These are phyloP conservation scores for Ormyrus pomaceus DNA, from an alignment of 2,888 invertebrate species.

Conservation along the genomic window DNA sequence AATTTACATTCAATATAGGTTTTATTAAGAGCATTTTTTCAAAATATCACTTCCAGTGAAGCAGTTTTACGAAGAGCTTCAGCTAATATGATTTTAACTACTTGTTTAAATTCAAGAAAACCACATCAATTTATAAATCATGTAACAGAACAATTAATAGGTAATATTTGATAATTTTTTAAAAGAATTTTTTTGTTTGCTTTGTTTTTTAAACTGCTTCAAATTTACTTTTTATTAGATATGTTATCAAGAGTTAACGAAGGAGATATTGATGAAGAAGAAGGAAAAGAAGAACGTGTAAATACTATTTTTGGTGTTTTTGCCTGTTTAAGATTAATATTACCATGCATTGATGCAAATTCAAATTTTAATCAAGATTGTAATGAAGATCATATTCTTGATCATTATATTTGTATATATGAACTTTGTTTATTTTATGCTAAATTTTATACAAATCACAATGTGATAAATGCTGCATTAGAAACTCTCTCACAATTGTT, in stretches of 20 bases:
- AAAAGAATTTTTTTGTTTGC: background rate
- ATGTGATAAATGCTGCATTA: constrained; percentile 90
- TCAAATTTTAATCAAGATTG: constrained; percentile 54
- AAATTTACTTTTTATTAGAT: constrained; percentile 55
- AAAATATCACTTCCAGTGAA: constrained; percentile 77
- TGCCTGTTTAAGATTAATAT: constrained; percentile 80
- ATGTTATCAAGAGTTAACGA: constrained; percentile 56
- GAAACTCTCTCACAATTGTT: constrained; percentile 81
- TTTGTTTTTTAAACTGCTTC: background rate
- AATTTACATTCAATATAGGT: constrained; percentile 70
- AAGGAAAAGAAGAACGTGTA: constrained; percentile 59
- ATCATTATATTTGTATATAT: constrained; percentile 80
- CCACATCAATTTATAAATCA: constrained; percentile 80
- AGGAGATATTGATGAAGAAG: constrained; percentile 50
- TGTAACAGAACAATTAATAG: constrained; percentile 81
- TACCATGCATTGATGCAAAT: constrained; percentile 77
- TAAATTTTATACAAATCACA: constrained; percentile 85
- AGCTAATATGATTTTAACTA: constrained; percentile 86
- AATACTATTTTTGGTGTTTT: constrained; percentile 81
- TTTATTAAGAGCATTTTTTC: constrained; percentile 79
- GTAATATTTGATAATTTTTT: constrained; percentile 66
- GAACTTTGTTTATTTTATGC: constrained; percentile 86
- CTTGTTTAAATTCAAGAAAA: constrained; percentile 88
- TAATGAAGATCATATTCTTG: constrained; percentile 62
- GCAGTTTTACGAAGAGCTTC: constrained; percentile 89